phyloP scores from a whole-genome alignment of 2,888 invertebrate species.

The Capitulum mitella region DNA sequence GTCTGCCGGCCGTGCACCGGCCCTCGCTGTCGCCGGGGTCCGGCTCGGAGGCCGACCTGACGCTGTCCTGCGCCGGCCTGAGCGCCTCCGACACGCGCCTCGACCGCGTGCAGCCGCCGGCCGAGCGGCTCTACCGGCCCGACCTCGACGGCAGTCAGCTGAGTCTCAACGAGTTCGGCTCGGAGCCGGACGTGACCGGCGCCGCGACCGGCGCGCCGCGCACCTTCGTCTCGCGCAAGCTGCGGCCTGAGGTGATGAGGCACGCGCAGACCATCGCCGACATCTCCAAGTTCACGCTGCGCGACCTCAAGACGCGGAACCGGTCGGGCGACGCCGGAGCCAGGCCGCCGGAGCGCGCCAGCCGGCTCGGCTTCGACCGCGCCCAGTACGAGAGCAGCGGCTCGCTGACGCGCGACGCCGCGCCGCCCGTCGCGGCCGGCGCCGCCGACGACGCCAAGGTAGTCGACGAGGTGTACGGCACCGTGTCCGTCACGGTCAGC shows the following conservation, averaged over 20 bases:
- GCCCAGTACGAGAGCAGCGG: not conserved
- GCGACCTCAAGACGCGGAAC: not conserved
- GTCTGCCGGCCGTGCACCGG: not conserved
- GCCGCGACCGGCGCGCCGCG: not conserved
- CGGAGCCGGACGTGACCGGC: not conserved
- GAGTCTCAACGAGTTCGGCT: not conserved
- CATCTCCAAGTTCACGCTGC: not conserved
- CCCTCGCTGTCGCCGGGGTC: not conserved
- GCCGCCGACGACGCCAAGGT: not conserved
- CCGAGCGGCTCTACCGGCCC: not conserved
- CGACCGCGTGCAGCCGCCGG: constrained; percentile 20
- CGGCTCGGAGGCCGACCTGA: not conserved
- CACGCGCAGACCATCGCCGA: constrained; percentile 24
- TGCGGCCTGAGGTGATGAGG: not conserved
- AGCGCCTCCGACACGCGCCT: not conserved
- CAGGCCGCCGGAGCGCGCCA: not conserved
- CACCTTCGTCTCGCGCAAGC: not conserved
- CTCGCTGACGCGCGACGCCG: not conserved
- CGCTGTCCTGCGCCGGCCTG: not conserved
- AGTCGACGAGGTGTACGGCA: not conserved
- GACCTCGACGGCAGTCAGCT: not conserved
- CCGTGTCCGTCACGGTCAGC: not conserved
- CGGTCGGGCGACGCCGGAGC: not conserved
- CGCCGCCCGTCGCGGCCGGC: not conserved
- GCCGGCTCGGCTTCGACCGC: not conserved